Evolutionary conservation across 2,797 vertebrate species (phyloP).

Genomic region (Pseudochirops cupreus): DNA sequence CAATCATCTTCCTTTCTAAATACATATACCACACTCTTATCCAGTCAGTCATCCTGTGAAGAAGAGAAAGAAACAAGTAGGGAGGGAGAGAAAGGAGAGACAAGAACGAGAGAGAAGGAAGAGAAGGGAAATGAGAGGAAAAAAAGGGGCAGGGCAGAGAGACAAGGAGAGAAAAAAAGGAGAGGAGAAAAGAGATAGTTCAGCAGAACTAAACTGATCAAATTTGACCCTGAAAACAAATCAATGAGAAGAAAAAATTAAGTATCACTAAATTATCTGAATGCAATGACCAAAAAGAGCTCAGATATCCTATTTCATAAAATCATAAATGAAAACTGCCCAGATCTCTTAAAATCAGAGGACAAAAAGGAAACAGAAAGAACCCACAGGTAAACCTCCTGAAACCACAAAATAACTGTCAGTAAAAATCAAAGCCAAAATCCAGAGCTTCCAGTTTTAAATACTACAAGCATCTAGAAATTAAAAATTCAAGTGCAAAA

Average conservation of each 20-base stretch:
- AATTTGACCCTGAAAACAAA: not conserved
- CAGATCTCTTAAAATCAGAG: not conserved
- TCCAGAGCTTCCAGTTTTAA: not conserved
- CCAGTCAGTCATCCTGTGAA: too few relatives aligned
- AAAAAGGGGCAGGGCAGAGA: too few relatives aligned
- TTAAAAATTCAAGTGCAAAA: not conserved
- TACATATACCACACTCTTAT: too few relatives aligned
- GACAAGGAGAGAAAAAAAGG: too few relatives aligned
- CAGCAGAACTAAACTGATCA: too few relatives aligned
- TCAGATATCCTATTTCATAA: not conserved
- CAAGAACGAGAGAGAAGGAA: accelerated
- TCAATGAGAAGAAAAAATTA: not conserved
- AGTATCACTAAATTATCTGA: not conserved
- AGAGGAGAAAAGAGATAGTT: too few relatives aligned
- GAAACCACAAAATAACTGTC: not conserved
- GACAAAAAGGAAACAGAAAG: not conserved
- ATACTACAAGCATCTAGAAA: not conserved
- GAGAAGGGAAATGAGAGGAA: too few relatives aligned
- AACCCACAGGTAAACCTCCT: not conserved
- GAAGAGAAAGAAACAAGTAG: too few relatives aligned
- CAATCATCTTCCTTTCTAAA: too few relatives aligned
- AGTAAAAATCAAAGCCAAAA: not conserved
- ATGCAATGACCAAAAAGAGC: not conserved
- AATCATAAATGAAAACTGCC: not conserved
- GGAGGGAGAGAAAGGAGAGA: too few relatives aligned